Base-by-base conservation (phyloP, 2,797 vertebrate genomes). In the Capromys pilorides region DNA sequence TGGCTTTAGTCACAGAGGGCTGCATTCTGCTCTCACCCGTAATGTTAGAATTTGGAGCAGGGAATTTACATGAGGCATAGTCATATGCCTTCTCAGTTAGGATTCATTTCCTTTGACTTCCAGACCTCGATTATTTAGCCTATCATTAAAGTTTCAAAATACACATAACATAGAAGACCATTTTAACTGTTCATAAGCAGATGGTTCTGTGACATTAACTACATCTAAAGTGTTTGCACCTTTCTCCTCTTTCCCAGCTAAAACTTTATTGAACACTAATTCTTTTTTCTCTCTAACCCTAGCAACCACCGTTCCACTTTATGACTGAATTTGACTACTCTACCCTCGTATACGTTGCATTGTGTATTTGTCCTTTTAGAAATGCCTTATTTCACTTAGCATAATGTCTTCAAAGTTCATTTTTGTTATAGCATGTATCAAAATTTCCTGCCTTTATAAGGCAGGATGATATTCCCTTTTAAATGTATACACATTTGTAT, bases 91-190 rank as follows among this genome's bases (percentile, higher is more conserved):
- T 95, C 75, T 91, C 59, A 91, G 1, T 51, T 88, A 81, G 12
- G n/a, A 41, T 83, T 82, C 28, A n/a, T 87, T 95, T 92, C 77
- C 51, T 93, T 92, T 92, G 81, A 51, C 24, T 96, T 49, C 45
- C 54, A 73, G 33, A 36, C 51, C n/a, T 93, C 49, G 31, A 87
- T 57, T 88, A 87, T 67, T 93, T 67, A 87, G 36, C 67, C 21
- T 88, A 4, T 59, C 67, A 59, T 83, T 82, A 41, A 69, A 94
- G 54, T 80, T 59, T 5, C 91, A 75, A 92, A 83, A 81, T 87
- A 71, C 26, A 21, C 1, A 16, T 45, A 64, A 69, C 31, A 64
- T 61, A 71, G 69, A 93, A 80, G 85, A 13, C n/a, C 13, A 62
- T 83, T 84, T 78, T 82, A 57, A 83, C 13, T 33, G 28, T 86